A percentile compares a stretch with the other conserved stretches of the same genome.
phyloP scores from a whole-genome alignment of 2,888 invertebrate species.

The Subacronicta megacephala region DNA sequence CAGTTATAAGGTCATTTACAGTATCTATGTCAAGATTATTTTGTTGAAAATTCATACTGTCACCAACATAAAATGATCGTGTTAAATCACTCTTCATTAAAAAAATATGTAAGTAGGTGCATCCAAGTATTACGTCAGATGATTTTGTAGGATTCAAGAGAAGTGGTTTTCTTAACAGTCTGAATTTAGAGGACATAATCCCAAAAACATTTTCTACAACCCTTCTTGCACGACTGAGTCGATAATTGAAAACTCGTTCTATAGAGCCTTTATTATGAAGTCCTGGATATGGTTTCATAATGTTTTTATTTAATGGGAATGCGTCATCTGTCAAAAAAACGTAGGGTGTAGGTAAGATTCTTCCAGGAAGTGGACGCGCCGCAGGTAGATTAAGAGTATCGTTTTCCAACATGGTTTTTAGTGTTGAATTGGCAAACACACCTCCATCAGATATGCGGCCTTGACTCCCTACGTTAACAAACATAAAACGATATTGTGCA shows the following conservation, averaged over 20 bases:
- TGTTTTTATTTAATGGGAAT: slow-evolving; percentile 27
- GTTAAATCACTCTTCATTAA: slow-evolving; percentile 9
- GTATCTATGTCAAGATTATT: slow-evolving; percentile 5
- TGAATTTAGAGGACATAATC: no score
- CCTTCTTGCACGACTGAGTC: no score
- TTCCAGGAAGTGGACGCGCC: slow-evolving; percentile 3
- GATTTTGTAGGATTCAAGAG: slow-evolving; percentile 12
- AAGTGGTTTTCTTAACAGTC: no score
- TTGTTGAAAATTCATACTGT: slow-evolving; percentile 9
- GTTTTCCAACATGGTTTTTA: slow-evolving; percentile 30
- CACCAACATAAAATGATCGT: slow-evolving; percentile 7
- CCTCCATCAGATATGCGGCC: slow-evolving; percentile 34
- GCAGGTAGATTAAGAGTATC: slow-evolving; percentile 18
- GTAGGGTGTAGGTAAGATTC: slow-evolving; percentile 18
- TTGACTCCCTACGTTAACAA: slow-evolving; percentile 32
- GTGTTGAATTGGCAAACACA: slow-evolving; percentile 30
- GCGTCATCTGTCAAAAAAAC: slow-evolving; percentile 40
- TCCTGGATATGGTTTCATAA: slow-evolving; percentile 24
- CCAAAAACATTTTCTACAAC: no score
- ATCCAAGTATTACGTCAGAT: slow-evolving; percentile 7
- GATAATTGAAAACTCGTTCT: slow-evolving; percentile 28
- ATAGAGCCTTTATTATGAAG: slow-evolving; percentile 12
- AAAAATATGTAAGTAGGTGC: slow-evolving; percentile 9
- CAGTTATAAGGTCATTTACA: neutral
- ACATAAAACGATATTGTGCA: no score